Conservation (phyloP, 2,888 invertebrate genomes). For the Kryphioiulus occultus region DNA sequence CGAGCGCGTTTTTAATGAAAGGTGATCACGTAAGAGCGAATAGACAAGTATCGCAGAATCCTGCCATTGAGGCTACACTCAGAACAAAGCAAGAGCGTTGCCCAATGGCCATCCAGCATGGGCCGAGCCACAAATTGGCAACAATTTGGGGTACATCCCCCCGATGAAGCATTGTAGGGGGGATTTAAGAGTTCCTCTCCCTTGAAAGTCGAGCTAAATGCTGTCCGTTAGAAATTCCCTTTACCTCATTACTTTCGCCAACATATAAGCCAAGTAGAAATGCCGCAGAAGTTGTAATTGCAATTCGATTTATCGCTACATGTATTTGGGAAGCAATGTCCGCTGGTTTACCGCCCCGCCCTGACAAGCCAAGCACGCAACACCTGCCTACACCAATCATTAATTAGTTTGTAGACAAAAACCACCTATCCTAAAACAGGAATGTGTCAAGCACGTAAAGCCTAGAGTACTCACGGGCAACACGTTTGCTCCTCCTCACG, state of each 20-base stretch:
- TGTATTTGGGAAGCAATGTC: slow-evolving; percentile 33
- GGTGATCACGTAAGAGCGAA: slow-evolving; percentile 39
- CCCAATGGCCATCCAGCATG: slow-evolving; percentile 49
- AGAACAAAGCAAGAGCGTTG: slow-evolving; percentile 37
- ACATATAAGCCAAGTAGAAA: neutral
- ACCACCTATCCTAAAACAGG: slow-evolving; percentile 31
- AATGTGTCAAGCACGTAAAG: slow-evolving; percentile 40
- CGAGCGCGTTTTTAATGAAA: slow-evolving; percentile 32
- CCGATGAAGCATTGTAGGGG: neutral
- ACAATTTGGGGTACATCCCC: slow-evolving; percentile 43
- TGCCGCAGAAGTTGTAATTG: neutral
- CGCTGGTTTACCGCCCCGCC: slow-evolving; percentile 39
- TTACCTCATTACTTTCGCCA: slow-evolving; percentile 24
- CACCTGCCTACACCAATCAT: slow-evolving; percentile 40
- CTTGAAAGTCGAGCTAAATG: neutral
- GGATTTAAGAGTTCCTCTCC: neutral
- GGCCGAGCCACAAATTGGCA: slow-evolving; percentile 46
- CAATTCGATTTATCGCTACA: slow-evolving; percentile 17
- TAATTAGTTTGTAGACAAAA: slow-evolving; percentile 39
- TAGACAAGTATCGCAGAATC: slow-evolving; percentile 36
- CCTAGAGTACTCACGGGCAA: slow-evolving; percentile 28
- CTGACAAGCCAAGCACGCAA: slow-evolving; percentile 35
- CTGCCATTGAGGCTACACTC: slow-evolving; percentile 42
- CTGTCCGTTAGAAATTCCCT: slow-evolving; percentile 1
- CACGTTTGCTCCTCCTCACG: slow-evolving; percentile 28